phyloP scores from a whole-genome alignment of 2,797 vertebrate genomes.

The Urocyon cinereoargenteus region DNA sequence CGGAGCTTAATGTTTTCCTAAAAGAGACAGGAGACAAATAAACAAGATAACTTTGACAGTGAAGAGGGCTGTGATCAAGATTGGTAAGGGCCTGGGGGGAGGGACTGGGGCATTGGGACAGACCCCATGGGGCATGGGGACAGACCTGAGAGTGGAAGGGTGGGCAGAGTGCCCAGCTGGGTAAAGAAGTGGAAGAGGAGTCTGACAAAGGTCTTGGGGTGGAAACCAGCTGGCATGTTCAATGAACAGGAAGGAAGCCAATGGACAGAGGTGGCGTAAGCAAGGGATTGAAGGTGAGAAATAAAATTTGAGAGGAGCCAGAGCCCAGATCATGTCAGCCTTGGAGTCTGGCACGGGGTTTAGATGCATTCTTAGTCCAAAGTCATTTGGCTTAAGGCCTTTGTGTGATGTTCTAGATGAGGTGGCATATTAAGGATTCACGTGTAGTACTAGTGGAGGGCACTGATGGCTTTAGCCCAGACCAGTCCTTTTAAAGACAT shows the following conservation, averaged over 20 bases:
- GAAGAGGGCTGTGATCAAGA: neutral
- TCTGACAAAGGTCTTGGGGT: neutral
- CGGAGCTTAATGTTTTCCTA: neutral
- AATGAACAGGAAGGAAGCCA: neutral
- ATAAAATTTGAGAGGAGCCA: neutral
- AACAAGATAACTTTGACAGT: neutral
- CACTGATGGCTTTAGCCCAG: neutral
- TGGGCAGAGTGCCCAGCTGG: neutral
- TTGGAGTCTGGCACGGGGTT: neutral
- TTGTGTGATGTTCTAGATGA: neutral
- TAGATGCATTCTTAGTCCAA: neutral
- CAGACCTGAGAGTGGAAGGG: neutral
- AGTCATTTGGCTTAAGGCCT: neutral
- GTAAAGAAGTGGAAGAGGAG: neutral
- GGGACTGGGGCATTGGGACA: neutral
- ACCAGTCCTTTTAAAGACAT: neutral
- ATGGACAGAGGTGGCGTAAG: neutral
- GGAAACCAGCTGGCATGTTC: neutral
- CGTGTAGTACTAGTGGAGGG: rapidly evolving
- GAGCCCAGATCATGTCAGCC: neutral
- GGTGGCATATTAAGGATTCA: neutral
- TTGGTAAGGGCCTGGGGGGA: neutral
- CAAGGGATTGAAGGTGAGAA: neutral
- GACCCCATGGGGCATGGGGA: neutral
- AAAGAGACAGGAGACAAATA: neutral